Conservation (phyloP, 2,888 invertebrate species). For the Caenorhabditis sp. region DNA sequence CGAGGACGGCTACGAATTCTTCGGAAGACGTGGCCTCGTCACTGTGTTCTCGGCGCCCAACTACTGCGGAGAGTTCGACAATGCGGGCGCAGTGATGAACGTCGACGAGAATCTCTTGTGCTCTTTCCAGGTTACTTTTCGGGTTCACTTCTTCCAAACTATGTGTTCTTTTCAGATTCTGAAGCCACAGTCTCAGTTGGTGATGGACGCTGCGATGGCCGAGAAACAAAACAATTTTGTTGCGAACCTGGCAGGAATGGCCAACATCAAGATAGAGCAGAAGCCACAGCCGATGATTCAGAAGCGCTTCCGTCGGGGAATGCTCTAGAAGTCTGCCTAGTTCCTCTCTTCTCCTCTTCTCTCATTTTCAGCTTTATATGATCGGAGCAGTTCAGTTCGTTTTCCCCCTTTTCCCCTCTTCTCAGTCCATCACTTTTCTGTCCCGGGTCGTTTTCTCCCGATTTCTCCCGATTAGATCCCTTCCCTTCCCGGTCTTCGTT, state of each 20-base stretch:
- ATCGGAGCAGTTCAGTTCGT: constrained; percentile 23
- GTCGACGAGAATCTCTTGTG: constrained; percentile 77
- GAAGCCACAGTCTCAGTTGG: constrained; percentile 67
- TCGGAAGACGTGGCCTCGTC: constrained; percentile 80
- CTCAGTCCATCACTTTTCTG: constrained; percentile 45
- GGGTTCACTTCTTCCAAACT: background rate
- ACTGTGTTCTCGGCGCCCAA: constrained; percentile 83
- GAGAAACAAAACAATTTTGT: constrained; percentile 64
- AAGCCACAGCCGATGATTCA: constrained; percentile 62
- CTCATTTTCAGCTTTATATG: constrained; percentile 35
- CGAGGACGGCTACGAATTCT: constrained; percentile 77
- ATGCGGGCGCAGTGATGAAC: constrained; percentile 82
- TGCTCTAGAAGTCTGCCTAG: constrained; percentile 59
- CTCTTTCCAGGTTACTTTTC: constrained; percentile 70
- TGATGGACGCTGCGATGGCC: constrained; percentile 61
- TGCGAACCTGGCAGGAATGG: constrained; percentile 59
- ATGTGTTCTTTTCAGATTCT: constrained; percentile 64
- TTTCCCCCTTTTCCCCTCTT: constrained; percentile 4
- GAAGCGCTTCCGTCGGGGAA: constrained; percentile 73
- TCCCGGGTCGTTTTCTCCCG: constrained; percentile 18
- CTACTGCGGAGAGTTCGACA: constrained; percentile 83
- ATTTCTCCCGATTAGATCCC: too few relatives aligned
- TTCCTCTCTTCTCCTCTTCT: constrained; percentile 1
- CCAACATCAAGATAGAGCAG: constrained; percentile 65
- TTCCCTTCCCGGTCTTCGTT: background rate